Evolutionary conservation across 2,888 invertebrate genomes (phyloP), one percentile per base, ranked within the genome.

Genomic region (Brachypterus glaber): DNA sequence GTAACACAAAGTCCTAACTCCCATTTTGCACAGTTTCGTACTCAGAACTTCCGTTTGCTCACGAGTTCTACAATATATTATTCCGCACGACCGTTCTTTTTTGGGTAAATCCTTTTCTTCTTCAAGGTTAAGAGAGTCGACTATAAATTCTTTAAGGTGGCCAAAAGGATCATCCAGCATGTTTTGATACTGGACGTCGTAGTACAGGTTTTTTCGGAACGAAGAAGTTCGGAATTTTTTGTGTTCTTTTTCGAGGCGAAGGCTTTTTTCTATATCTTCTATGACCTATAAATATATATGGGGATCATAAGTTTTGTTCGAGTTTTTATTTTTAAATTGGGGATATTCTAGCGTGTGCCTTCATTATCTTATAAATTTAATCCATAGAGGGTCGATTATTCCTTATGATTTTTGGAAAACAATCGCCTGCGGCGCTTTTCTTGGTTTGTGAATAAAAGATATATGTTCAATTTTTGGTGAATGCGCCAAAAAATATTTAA

Each of bases 131-230:
- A 90, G 67, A 52, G 80, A 74, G 47, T 77, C 72, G 30, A 68
- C 62, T 35, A 88, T 76, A 64, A 87, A 92, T 9, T 76, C 71
- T 39, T 76, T 77, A 41, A 97, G 68, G 64, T 96, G 87, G 25
- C 77, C 73, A 57, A 79, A 81, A 40, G 89, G 84, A 65, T 92
- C 80, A 41, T 82, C 74, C 43, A 93, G 70, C 17, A 78, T 71
- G 58, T 96, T 93, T 60, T 87, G 83, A 66, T 85, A 92, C 35
- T 81, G 74, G 2, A 98, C 84, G 67, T 98, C 97, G 64, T 98
- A 98, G 68, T 76, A 95, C 17, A 98, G 71, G 72, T 98, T 98
- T 45, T 79, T 69, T 39, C 98, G 79, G 66, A 93, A 98, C 57
- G 89, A 88, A 11, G 91, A 84, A 7, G 82, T 79, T 64, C 85